Evolutionary conservation across 2,113 vertebrate species (phyloP), one percentile per base, ranked within the genome.

Genomic region (Rhabdomys dilectus): DNA sequence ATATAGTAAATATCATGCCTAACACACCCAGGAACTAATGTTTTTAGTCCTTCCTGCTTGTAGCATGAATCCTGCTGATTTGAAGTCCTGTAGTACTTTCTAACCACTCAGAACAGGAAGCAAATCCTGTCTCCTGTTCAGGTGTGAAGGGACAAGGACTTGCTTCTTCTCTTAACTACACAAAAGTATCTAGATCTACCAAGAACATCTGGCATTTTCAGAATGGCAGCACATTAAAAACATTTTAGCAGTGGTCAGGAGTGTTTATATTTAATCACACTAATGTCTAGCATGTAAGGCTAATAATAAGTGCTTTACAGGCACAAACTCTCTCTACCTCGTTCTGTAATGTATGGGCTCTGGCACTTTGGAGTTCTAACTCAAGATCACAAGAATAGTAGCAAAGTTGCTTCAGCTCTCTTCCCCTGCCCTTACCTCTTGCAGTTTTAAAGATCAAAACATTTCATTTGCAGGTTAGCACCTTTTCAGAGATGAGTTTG

Each of bases 141-240:
- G 31, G 1, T 39, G 1, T 36, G 1, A 56, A 68, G 36, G 62
- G 62, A 84, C 45, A 36, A 86, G n/a, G 34, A 5, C 82, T 89
- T 89, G 26, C 85, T 73, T 88, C 6, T 95, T 80, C 45, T 80
- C 1, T 48, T 93, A 19, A 91, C 87, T 88, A 78, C n/a, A 48
- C 21, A 45, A 85, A 89, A 39, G 22, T 70, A 95, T 80, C 82
- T 66, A 53, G 2, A 87, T n/a, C 31, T 91, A 39, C 51, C 45
- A n/a, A 78, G 60, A 91, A 68, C 5, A 72, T 16, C n/a, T 73
- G 12, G 36, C 73, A 31, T 91, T 82, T 87, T 96, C 66, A 78
- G 45, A 91, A 11, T 76, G 36, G 3, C 22, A 66, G 26, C 15
- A 6, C 31, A 31, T 85, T 87, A 22, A 75, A 56, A 56, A 73